phyloP scores from a whole-genome alignment of 2,797 vertebrate species.

The Lophotriccus pileatus region DNA sequence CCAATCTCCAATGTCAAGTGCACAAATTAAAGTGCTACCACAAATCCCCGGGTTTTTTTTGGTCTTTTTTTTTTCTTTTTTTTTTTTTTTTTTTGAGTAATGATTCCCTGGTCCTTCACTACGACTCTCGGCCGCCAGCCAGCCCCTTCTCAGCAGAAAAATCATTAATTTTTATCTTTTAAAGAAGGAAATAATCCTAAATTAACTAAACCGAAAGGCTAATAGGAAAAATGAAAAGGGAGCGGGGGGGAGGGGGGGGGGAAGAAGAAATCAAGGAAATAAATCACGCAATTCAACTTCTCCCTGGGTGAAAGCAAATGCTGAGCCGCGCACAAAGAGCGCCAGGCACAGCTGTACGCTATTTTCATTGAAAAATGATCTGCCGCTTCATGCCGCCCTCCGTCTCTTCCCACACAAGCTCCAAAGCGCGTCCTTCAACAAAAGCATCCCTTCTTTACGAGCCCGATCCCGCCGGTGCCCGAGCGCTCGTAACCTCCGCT shows the following conservation, averaged over 20 bases:
- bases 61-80: no score
- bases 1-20: slow-evolving; percentile 75
- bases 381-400: slow-evolving; percentile 26
- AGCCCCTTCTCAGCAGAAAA: background rate
- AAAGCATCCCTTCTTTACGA: slow-evolving; percentile 10
- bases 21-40: slow-evolving; percentile 68
- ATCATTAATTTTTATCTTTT: background rate
- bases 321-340: slow-evolving; percentile 46
- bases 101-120: background rate
- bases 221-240: background rate
- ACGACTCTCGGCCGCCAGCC: background rate
- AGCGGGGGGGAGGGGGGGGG: rapidly evolving
- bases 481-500: background rate
- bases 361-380: slow-evolving; percentile 56
- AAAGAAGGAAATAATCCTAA: background rate
- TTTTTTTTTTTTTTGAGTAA: background rate
- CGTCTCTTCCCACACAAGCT: background rate
- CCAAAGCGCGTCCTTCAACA: slow-evolving; percentile 16
- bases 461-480: background rate
- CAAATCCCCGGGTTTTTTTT: background rate
- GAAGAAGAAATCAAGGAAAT: background rate
- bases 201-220: background rate
- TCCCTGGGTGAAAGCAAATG: slow-evolving; percentile 52
- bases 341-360: slow-evolving; percentile 43
- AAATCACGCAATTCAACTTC: slow-evolving; percentile 14